These are phyloP conservation scores for Dolomedes plantarius DNA, from an alignment of 2,888 invertebrate species.

Conservation along the genomic window DNA sequence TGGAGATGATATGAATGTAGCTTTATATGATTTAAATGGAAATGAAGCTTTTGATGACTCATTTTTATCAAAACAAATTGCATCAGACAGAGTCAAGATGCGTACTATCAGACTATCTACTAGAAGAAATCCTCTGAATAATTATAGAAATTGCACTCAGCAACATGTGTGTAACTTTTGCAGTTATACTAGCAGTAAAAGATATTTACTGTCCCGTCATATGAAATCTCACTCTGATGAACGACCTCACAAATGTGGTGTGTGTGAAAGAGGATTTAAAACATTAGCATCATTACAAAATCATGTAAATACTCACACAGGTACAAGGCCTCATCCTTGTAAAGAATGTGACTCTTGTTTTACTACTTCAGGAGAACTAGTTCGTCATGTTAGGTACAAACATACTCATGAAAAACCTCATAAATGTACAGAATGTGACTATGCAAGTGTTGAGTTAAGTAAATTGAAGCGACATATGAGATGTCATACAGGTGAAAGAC, in stretches of 20 bases:
- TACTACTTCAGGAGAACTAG: conserved; percentile 83
- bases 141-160: conserved; percentile 77
- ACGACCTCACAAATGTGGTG: conserved; percentile 92
- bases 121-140: conserved; percentile 81
- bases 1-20: conserved; percentile 81
- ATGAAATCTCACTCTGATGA: conserved; percentile 97
- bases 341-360: conserved; percentile 91
- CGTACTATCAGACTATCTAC: conserved; percentile 80
- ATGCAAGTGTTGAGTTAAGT: conserved; percentile 96
- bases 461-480: conserved; percentile 96
- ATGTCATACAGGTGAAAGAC: conserved; percentile 92
- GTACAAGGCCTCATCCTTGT: conserved; percentile 92
- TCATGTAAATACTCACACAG: conserved; percentile 97
- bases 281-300: conserved; percentile 93
- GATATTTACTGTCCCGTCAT: conserved; percentile 91
- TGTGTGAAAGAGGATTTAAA: conserved; percentile 96
- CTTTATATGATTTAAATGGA: conserved; percentile 86
- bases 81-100: conserved; percentile 47
- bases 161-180: conserved; percentile 92
- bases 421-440: conserved; percentile 96
- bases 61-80: conserved; percentile 79
- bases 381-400: conserved; percentile 93
- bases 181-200: conserved; percentile 92
- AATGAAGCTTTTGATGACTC: conserved; percentile 78
- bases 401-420: conserved; percentile 99